Base-by-base conservation (phyloP, 2,113 vertebrate genomes). In the Scatophagus argus region DNA sequence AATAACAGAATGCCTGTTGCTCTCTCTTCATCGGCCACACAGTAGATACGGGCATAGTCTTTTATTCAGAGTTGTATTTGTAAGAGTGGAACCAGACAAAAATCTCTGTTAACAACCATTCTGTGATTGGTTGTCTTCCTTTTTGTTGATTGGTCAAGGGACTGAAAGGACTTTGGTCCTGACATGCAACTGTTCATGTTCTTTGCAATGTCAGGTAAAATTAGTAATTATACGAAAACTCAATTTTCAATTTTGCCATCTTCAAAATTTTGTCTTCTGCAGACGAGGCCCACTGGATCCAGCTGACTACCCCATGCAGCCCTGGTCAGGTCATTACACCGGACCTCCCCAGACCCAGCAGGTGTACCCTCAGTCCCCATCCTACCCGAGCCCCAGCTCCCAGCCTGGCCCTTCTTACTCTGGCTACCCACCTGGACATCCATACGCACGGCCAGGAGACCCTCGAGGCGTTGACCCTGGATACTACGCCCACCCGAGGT, bases 271-370 rank as follows among this genome's bases (percentile, higher is more conserved):
- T 71, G 32, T 82, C 34, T 86, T 70, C 74, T 87, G 49, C 91
- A 99, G 98, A 91, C 95, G 95, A 60, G 96, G 96, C 65, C 95
- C 96, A 0, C 64, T 93, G 73, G 96, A 98, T 51, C 93, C 95
- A 12, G 74, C 90, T 8, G 96, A 97, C 43, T 97, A 96, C 71
- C 93, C 96, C 63, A 88, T 94, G 19, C 95, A 94, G 41, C 93
- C 94, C 7, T 96, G 94, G 86, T 89, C 93, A 6, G 90, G 92
- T 19, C 97, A 96, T 92, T 93, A 92, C 51, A 81, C 83, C 63
- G 96, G 89, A 93, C 97, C 82, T 51, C 90, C 94, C 64, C 96
- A 93, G 81, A 80, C 74, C 94, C 95, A 71, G 79, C 95, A 36
- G 47, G 83, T 72, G 54, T 93, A 91, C 91, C 85, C 76, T 78